Base-by-base conservation (phyloP, 1,140 invertebrate genomes). In the Aphidius ervi region DNA sequence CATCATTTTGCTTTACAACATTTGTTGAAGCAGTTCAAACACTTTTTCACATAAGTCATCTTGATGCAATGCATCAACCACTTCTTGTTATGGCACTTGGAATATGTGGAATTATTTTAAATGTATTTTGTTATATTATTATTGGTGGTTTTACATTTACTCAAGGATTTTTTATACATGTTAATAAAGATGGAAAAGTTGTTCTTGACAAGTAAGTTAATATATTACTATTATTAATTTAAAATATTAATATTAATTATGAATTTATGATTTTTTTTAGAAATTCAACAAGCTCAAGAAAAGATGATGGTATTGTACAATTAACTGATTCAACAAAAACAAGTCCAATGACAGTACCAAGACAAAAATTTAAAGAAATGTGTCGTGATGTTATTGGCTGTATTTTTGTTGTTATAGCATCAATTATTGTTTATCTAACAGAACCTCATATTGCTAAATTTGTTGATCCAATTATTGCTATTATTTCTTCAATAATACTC, bases 21-120 rank as follows among this genome's bases (percentile, higher is more conserved):
- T 70, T 92, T 2, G 86, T 94, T 1, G 92, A 94, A 74, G 86
- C 91, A 0, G 65, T 94, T 8, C 92, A 94, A 70, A 90, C 89
- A 2, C 78, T 91, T 16, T 80, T 90, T 0, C 89, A 93, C 66
- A 91, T 90, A 4, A 84, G 86, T 58, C 89, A 92, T 70, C 80
- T 87, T 62, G 88, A 93, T 66, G 87, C 87, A 20, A 90, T 84
- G 85, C 87, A 87, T 68, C 81, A 86, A 63, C 78, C 82, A 1
- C 61, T 83, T 23, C 81, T 84, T 0, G 85, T 92, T 0, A 73
- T 90, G 63, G 78, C 81, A 59, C 79, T 91, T 48, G 90, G 88
- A 5, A 76, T 78, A n/a, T 74, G 81, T 5, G 87, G 89, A 3
- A 77, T 92, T 31, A 61, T 88, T 0, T 68, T 92, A 0, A 91